Conservation (phyloP, 2,797 vertebrate species). For the Alca torda region DNA sequence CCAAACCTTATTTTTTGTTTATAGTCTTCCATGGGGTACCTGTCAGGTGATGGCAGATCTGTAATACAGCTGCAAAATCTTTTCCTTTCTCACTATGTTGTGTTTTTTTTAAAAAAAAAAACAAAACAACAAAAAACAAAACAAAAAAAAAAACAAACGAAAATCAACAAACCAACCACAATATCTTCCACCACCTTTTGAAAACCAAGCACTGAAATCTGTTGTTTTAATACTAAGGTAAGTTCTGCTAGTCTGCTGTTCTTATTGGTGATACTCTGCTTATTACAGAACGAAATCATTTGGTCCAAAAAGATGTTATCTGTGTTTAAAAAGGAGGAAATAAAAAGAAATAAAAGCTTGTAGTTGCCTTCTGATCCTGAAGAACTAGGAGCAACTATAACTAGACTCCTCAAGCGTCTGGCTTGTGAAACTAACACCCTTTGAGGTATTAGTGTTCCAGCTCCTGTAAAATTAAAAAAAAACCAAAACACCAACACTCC, state of each 20-base stretch:
- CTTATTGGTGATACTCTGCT: not conserved
- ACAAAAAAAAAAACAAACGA: too few species aligned
- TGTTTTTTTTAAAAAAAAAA: not conserved
- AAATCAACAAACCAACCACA: not conserved
- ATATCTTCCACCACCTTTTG: fast-evolving
- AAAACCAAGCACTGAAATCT: not conserved
- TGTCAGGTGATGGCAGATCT: not conserved
- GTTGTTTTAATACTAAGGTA: not conserved
- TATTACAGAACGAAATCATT: not conserved
- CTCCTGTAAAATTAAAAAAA: not conserved
- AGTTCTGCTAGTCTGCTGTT: not conserved
- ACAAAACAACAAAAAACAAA: too few species aligned
- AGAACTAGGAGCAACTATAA: not conserved
- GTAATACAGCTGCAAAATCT: not conserved
- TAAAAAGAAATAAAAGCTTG: not conserved
- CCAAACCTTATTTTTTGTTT: fast-evolving
- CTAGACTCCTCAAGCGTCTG: not conserved
- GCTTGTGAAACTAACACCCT: not conserved
- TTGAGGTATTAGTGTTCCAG: not conserved
- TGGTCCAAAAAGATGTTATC: not conserved
- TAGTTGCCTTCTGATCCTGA: not conserved
- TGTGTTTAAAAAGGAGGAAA: not conserved
- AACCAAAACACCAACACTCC: fast-evolving
- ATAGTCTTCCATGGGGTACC: not conserved
- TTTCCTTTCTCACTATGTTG: not conserved